These are phyloP conservation scores for Leptinotarsa peninsularis DNA, from an alignment of 2,888 invertebrate genomes.

Conservation along the genomic window DNA sequence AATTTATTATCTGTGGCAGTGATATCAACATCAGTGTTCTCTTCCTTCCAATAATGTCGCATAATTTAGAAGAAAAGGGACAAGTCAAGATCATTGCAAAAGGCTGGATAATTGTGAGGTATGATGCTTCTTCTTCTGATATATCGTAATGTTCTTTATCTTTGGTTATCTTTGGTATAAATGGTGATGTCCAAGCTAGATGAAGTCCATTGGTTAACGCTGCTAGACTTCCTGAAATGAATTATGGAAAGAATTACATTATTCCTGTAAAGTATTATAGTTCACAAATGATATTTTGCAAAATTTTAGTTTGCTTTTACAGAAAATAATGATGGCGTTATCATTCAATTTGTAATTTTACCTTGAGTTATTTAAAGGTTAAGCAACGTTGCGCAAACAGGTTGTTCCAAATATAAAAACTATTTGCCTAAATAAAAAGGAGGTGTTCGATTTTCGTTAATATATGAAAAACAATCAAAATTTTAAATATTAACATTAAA, in stretches of 20 bases:
- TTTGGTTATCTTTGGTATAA: constrained; percentile 3
- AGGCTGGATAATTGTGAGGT: constrained; percentile 11
- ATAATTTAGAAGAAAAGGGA: not conserved
- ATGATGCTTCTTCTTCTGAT: constrained; percentile 17
- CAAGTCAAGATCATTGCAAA: constrained; percentile 13
- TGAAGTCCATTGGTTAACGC: constrained; percentile 15
- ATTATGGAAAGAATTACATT: not conserved
- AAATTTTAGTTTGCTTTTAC: too few species aligned
- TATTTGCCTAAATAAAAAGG: too few species aligned
- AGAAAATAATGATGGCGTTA: too few species aligned
- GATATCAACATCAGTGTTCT: constrained; percentile 2
- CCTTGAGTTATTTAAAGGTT: too few species aligned
- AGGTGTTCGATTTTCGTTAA: too few species aligned
- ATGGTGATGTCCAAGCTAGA: constrained; percentile 20
- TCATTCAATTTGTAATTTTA: too few species aligned
- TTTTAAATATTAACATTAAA: too few species aligned
- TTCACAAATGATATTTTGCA: not conserved
- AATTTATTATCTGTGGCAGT: not conserved
- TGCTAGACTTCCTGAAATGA: constrained; percentile 8
- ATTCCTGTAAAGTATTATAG: not conserved
- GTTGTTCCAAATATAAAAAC: too few species aligned
- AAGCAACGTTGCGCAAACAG: too few species aligned
- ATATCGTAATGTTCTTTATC: constrained; percentile 12
- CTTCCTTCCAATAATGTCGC: constrained; percentile 12
- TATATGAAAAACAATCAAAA: too few species aligned